Evolutionary conservation across 2,797 vertebrate species (phyloP).

Genomic region (Tamandua tetradactyla): DNA sequence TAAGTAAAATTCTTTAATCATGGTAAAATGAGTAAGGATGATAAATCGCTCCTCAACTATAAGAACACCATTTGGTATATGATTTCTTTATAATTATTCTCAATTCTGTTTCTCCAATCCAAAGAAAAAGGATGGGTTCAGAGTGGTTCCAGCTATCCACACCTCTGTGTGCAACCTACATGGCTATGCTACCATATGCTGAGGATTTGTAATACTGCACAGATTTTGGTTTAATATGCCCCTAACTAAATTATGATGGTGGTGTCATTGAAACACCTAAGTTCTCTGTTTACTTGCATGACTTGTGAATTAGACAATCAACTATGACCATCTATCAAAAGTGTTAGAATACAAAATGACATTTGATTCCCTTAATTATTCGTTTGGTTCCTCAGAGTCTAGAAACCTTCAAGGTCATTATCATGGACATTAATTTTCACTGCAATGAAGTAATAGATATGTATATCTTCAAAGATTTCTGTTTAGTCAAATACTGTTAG

Average conservation of each 20-base stretch:
- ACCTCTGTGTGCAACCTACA: neutral
- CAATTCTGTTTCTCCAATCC: neutral
- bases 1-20: neutral
- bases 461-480: conserved; percentile 29
- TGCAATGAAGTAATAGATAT: neutral
- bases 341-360: neutral
- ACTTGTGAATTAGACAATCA: conserved; percentile 33
- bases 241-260: neutral
- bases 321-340: neutral
- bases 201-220: neutral
- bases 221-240: neutral
- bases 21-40: neutral
- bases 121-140: neutral
- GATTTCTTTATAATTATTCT: neutral
- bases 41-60: neutral
- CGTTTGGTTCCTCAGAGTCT: neutral
- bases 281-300: neutral
- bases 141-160: neutral
- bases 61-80: neutral
- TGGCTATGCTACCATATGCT: neutral
- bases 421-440: conserved; percentile 16
- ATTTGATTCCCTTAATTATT: conserved; percentile 49
- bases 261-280: neutral
- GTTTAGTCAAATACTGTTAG: neutral
- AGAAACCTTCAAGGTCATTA: conserved; percentile 11